A percentile compares a stretch with the other conserved stretches of the same genome.
These are phyloP conservation scores for Uropetala carovei DNA, from an alignment of 2,888 invertebrate species.

Conservation along the genomic window DNA sequence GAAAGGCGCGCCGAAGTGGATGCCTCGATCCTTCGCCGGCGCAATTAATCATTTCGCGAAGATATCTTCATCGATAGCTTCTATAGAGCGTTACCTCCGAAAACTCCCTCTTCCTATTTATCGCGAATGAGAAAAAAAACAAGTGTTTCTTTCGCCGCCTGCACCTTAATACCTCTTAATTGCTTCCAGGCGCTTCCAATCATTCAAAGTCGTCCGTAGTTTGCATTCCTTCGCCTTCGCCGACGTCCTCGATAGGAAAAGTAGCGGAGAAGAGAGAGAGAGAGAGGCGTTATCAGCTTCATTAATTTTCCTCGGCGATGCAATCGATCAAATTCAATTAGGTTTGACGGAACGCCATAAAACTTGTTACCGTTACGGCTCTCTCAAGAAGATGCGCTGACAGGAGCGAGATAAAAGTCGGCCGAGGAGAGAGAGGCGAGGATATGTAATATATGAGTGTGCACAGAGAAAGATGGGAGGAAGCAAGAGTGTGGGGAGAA, in stretches of 20 bases:
- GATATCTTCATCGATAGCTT: constrained; percentile 8
- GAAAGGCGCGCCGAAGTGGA: not conserved
- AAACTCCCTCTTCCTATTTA: not conserved
- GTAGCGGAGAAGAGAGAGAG: not conserved
- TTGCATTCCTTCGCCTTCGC: not conserved
- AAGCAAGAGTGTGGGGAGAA: too few species aligned
- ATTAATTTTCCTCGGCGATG: not conserved
- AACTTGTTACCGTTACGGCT: not conserved
- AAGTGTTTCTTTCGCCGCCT: not conserved
- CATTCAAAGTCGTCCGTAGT: not conserved
- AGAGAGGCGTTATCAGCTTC: not conserved
- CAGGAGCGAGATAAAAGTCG: too few species aligned
- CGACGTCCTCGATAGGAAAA: not conserved
- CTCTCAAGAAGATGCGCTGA: too few species aligned
- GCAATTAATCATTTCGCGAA: constrained; percentile 9
- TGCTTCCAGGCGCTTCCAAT: not conserved
- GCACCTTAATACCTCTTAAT: not conserved
- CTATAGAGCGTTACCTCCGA: not conserved
- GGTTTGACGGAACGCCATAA: not conserved
- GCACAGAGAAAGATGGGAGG: too few species aligned
- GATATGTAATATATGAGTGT: too few species aligned
- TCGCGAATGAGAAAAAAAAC: not conserved
- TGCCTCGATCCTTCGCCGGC: not conserved
- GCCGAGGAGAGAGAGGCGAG: too few species aligned
- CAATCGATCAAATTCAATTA: constrained; percentile 14